These are phyloP conservation scores for Procapra przewalskii DNA, from an alignment of 2,113 vertebrate species.

Conservation along the genomic window DNA sequence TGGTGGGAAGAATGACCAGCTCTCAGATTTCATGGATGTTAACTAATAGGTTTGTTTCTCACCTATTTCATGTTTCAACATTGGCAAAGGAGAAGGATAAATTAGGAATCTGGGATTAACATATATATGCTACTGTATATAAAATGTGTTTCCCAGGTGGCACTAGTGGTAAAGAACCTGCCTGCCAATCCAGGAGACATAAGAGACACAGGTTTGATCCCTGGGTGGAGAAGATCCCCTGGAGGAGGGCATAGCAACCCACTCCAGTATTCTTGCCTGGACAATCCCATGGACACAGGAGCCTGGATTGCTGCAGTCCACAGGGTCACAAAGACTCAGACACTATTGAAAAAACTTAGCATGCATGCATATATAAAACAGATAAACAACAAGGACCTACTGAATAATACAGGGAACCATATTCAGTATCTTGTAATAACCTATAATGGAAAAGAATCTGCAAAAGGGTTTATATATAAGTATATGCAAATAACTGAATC, in stretches of 20 bases:
- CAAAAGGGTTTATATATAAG: no score
- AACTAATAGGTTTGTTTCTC: neutral
- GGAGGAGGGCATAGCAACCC: neutral
- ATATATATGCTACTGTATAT: neutral
- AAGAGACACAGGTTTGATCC: fast-evolving
- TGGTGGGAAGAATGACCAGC: neutral
- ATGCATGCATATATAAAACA: no score
- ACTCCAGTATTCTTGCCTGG: neutral
- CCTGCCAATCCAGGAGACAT: neutral
- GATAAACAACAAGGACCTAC: no score
- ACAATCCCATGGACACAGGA: neutral
- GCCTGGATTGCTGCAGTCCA: neutral
- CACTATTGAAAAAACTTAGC: no score
- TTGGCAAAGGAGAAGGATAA: neutral
- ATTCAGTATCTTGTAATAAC: no score
- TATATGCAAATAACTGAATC: no score
- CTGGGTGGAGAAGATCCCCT: neutral
- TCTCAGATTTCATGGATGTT: neutral
- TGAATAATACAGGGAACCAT: no score
- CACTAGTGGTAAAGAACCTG: neutral
- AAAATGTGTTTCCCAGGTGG: neutral
- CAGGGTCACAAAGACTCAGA: neutral
- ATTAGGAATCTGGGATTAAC: neutral
- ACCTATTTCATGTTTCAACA: neutral
- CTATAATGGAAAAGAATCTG: no score